Percentiles rank a stretch among this genome's conserved stretches.
Conservation (phyloP, 2,113 vertebrate genomes). For the Echinops telfairi region DNA sequence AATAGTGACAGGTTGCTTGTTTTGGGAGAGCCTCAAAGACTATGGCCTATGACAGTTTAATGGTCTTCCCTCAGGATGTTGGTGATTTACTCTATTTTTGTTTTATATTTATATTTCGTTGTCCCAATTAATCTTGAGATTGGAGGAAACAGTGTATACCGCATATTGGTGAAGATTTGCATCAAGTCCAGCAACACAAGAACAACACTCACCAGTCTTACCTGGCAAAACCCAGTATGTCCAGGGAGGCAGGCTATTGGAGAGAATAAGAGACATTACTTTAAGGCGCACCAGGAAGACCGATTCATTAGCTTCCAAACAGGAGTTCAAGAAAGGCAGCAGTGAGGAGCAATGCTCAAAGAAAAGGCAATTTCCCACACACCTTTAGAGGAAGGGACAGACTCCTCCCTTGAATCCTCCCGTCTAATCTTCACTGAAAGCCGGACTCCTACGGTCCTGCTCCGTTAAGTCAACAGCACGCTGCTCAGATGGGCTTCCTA, state of each 20-base stretch:
- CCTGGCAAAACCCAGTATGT: not conserved
- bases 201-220: not conserved
- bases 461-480: too few relatives aligned
- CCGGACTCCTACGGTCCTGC: too few relatives aligned
- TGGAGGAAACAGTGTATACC: not conserved
- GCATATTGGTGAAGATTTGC: not conserved
- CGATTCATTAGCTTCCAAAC: not conserved
- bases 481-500: not conserved
- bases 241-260: not conserved
- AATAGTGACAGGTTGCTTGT: not conserved
- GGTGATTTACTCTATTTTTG: not conserved
- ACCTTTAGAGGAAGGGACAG: not conserved
- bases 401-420: not conserved
- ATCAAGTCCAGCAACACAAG: not conserved
- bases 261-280: not conserved
- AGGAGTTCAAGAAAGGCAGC: not conserved
- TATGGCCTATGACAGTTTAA: not conserved
- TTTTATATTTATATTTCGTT: not conserved
- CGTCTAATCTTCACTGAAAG: not conserved
- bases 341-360: not conserved
- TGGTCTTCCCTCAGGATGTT: not conserved
- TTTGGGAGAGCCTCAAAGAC: not conserved
- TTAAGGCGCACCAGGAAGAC: not conserved
- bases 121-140: constrained; percentile 16
- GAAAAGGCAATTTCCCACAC: not conserved